phyloP scores from a whole-genome alignment of 2,888 invertebrate genomes.

The Sphaeridia pumilis region DNA sequence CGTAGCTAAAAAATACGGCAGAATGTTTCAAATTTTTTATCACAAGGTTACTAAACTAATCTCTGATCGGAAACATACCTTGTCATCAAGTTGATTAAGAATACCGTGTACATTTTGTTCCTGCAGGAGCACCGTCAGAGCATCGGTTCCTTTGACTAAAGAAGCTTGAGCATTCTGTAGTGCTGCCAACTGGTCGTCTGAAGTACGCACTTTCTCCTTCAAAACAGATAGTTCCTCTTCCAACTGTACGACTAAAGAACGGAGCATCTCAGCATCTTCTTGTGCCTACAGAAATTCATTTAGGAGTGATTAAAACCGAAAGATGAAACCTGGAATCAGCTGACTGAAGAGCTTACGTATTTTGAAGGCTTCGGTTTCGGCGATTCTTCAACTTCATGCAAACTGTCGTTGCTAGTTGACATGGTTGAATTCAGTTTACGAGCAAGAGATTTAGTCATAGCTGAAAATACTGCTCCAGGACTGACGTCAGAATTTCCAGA shows the following conservation, averaged over 20 bases:
- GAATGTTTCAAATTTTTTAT: too few relatives aligned
- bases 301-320: too few relatives aligned
- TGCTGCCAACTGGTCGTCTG: constrained; percentile 52
- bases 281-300: constrained; percentile 58
- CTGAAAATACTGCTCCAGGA: constrained; percentile 43
- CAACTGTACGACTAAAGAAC: constrained; percentile 73
- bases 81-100: constrained; percentile 38
- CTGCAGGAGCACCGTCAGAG: constrained; percentile 26
- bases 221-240: constrained; percentile 79
- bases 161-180: constrained; percentile 34
- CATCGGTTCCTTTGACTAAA: constrained; percentile 34
- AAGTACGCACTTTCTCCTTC: constrained; percentile 71
- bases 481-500: constrained; percentile 24
- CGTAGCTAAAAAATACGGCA: constrained; percentile 41
- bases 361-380: constrained; percentile 23
- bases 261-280: constrained; percentile 70
- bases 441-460: constrained; percentile 64
- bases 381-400: constrained; percentile 31
- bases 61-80: constrained; percentile 35
- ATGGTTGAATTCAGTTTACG: constrained; percentile 46
- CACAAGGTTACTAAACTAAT: too few relatives aligned
- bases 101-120: constrained; percentile 34
- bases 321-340: neutral
- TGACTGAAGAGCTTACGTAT: constrained; percentile 28
- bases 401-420: constrained; percentile 31